phyloP scores from a whole-genome alignment of 2,113 vertebrate genomes.

The Riparia riparia region DNA sequence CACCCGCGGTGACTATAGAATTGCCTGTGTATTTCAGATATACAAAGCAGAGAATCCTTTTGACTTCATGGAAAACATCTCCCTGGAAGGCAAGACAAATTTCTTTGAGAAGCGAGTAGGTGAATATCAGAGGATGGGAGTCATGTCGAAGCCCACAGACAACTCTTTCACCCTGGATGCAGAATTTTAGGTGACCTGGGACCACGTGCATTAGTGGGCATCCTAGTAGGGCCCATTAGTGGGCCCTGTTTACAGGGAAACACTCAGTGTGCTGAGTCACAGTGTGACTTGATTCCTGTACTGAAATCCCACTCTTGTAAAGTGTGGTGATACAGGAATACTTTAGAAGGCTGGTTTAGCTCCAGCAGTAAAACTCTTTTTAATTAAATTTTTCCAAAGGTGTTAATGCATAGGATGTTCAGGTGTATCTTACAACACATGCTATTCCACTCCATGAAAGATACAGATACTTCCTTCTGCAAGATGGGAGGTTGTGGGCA shows the following conservation, averaged over 20 bases:
- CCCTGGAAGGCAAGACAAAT: constrained; percentile 98
- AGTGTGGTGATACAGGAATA: neutral
- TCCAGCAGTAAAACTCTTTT: constrained; percentile 7
- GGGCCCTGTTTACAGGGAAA: neutral
- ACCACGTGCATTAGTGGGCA: neutral
- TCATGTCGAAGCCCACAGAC: constrained; percentile 88
- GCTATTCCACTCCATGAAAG: neutral
- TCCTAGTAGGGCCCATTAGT: no score
- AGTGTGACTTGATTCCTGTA: neutral
- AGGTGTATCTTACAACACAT: neutral
- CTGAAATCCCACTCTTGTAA: neutral
- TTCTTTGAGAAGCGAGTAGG: constrained; percentile 99
- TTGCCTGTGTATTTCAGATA: constrained; percentile 75
- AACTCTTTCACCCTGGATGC: constrained; percentile 95
- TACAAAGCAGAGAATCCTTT: constrained; percentile 93
- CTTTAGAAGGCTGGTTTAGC: constrained; percentile 17
- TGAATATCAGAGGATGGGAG: constrained; percentile 97
- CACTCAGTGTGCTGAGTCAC: neutral
- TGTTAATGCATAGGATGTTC: constrained; percentile 18
- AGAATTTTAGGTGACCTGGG: constrained; percentile 82
- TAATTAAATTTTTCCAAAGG: neutral
- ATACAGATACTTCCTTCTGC: neutral
- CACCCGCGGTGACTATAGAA: neutral
- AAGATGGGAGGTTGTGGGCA: neutral
- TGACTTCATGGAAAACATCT: constrained; percentile 99